Base-by-base conservation (phyloP, 2,888 invertebrate genomes). In the Leptinotarsa haldemani region DNA sequence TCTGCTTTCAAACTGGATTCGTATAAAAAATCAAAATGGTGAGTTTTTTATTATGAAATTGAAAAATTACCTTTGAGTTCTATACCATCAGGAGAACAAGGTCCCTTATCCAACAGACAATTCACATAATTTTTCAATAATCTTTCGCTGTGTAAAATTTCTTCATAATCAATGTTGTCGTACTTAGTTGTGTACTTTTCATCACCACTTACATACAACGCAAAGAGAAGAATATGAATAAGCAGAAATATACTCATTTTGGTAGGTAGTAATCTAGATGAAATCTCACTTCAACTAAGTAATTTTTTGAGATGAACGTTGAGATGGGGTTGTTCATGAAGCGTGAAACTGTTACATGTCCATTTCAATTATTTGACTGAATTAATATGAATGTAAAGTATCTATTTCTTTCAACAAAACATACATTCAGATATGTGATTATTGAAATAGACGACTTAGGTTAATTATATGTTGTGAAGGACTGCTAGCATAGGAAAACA, bases 71-170 rank as follows among this genome's bases (percentile, higher is more conserved):
- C 89, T 88, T 92, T 94, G 13, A 94, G 87, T 86, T 92, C 92
- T 80, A 90, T 90, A 71, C 91, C 94, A 82, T 94, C 94, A 9
- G 93, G 88, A 3, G 91, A 93, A 84, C 94, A 94, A 67, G 89
- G 90, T 13, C 92, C 92, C 76, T 53, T 25, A 13, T 71, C 71
- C 52, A 74, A 40, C 16, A 76, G 66, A 87, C 88, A 74, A 25
- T 72, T 67, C 4, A 72, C 56, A 58, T 74, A 76, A 64, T 74
- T 74, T 46, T 74, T 74, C 16, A 74, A 52, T 4, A 76, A 56
- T 15, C 74, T 71, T 3, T 76, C 76, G 64, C 74, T 74, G 2
- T 56, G 20, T n/a, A 76, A n/a, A 22, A 76, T 71, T 18, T 73
- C 71, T 3, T 76, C 71, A 46, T 40, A 46, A 65, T 76, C 71